Evolutionary conservation across 2,888 invertebrate genomes (phyloP).

Genomic region (Conomelus anceps): DNA sequence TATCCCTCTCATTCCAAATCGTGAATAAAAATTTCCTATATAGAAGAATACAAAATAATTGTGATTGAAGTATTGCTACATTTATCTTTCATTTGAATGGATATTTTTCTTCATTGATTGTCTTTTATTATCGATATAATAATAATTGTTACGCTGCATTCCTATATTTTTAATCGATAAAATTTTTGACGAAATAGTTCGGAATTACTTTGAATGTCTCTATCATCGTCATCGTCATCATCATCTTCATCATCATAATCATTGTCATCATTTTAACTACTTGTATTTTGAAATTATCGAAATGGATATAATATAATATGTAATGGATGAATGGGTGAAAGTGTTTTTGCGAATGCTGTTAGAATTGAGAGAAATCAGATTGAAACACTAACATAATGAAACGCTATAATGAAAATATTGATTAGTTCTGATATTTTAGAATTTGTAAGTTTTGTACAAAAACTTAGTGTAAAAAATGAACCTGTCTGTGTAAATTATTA

Average conservation of each 20-base stretch:
- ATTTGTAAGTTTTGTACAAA: conserved; percentile 34
- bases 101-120: background rate
- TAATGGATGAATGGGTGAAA: background rate
- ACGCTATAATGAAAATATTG: background rate
- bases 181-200: background rate
- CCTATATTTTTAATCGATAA: background rate
- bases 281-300: background rate
- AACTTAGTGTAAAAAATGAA: conserved; percentile 6
- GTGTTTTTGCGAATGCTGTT: background rate
- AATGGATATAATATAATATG: background rate
- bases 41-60: background rate
- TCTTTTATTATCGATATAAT: background rate
- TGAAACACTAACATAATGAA: background rate
- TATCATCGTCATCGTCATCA: background rate
- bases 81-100: background rate
- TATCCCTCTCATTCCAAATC: background rate
- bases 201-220: background rate
- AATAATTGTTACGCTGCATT: background rate
- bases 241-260: background rate
- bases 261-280: background rate
- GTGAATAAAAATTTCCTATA: background rate
- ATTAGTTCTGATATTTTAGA: conserved; percentile 30
- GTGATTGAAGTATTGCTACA: background rate
- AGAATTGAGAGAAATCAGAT: background rate
- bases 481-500: conserved; percentile 7